phyloP scores from a whole-genome alignment of 2,113 vertebrate genomes.

The Pelecanus crispus region DNA sequence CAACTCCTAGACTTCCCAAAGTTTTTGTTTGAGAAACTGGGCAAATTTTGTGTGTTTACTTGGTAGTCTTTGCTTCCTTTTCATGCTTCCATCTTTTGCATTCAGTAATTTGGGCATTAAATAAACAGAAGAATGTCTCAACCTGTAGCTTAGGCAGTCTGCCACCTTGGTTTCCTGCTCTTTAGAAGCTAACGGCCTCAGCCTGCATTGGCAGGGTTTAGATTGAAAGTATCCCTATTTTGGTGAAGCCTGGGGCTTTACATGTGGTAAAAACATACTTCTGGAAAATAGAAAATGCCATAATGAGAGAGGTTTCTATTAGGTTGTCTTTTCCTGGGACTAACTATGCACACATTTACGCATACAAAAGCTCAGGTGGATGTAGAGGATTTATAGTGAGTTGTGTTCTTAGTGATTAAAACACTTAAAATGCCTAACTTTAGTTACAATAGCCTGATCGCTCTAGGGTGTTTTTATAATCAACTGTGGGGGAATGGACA shows the following conservation, averaged over 20 bases:
- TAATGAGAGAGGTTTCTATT: background rate
- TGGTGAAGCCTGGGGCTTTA: background rate
- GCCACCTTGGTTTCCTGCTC: background rate
- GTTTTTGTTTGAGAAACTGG: background rate
- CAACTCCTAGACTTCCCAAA: background rate
- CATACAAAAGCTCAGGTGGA: background rate
- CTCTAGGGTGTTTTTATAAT: background rate
- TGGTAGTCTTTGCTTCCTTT: background rate
- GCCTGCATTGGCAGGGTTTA: background rate
- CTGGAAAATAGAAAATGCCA: background rate
- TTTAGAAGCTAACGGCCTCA: background rate
- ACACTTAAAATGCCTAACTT: background rate
- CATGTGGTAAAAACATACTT: background rate
- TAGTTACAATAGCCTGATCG: accelerated
- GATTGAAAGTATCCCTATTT: background rate
- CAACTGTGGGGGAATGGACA: background rate
- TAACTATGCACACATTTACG: background rate
- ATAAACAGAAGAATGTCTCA: background rate
- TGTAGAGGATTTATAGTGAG: background rate
- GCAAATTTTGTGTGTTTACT: background rate
- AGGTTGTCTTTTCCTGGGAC: background rate
- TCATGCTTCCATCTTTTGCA: background rate
- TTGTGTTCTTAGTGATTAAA: background rate
- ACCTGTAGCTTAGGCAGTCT: background rate
- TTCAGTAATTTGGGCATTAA: background rate